Base-by-base conservation (phyloP, 2,797 vertebrate species). In the Microchirus variegatus region DNA sequence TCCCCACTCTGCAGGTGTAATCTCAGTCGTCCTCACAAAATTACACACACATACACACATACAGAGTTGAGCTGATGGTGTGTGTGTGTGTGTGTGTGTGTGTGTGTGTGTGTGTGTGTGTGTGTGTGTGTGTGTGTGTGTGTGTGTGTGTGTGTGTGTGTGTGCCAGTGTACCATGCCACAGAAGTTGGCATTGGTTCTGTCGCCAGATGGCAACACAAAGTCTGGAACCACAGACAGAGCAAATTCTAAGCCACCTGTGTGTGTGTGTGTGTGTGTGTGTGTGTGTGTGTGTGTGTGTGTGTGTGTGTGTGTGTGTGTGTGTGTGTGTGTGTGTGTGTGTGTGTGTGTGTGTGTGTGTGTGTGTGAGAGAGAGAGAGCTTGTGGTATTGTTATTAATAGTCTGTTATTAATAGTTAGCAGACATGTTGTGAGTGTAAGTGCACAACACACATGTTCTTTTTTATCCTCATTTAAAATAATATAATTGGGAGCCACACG, bases 121-220 rank as follows among this genome's bases (percentile, higher is more conserved):
- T 40, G 26, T 59, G 73, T 22, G 22, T 60, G 70, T 53, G 53
- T 65, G 55, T 40, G 22, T 22, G 22, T 22, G 22, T 22, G 22
- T n/a, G n/a, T n/a, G n/a, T n/a, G n/a, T n/a, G 36, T 6, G 35
- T 42, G 41, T 60, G 69, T 66, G 65, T 66, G 70, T 63, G 63
- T 50, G 44, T 45, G 36, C 57, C n/a, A n/a, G 73, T 59, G 69
- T 53, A 17, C 4, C 22, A 22, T 22, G 18, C 22, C 52, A 63
- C 42, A 63, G 60, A 73, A 62, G 53, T 72, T 90, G 89, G 86
- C 87, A 78, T 36, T 67, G 73, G 61, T 67, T 77, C 26, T 76
- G 48, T 75, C 75, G 75, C 78, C 86, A 90, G 89, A 90, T 90
- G 89, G 87, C 73, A 67, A 44, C 72, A 82, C 58, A 50, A 77